Conservation (phyloP, 2,113 vertebrate species). For the Oryzias celebensis region DNA sequence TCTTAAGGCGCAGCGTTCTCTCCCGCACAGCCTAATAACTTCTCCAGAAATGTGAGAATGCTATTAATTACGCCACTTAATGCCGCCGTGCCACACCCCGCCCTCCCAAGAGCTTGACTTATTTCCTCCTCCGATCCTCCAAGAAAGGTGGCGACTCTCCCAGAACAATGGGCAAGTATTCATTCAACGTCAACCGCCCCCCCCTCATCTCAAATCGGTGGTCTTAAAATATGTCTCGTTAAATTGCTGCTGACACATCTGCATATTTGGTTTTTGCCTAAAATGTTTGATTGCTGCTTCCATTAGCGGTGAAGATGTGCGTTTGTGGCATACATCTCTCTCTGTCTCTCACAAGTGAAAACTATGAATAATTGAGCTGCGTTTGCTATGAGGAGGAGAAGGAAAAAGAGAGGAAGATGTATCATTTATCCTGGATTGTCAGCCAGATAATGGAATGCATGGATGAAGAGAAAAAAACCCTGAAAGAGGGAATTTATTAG, state of each 20-base stretch:
- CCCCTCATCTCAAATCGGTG: slow-evolving; percentile 12
- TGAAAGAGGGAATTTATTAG: slow-evolving; percentile 27
- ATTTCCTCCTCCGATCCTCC: slow-evolving; percentile 33
- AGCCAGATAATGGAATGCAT: slow-evolving; percentile 27
- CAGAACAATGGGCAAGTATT: slow-evolving; percentile 64
- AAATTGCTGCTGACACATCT: slow-evolving; percentile 66
- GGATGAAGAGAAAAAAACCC: neutral
- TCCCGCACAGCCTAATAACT: slow-evolving; percentile 62
- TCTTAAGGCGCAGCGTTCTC: slow-evolving; percentile 68
- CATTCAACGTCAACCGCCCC: slow-evolving; percentile 57
- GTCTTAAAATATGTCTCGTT: slow-evolving; percentile 55
- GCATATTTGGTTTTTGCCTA: slow-evolving; percentile 67
- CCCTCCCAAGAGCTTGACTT: slow-evolving; percentile 45
- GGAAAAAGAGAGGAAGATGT: slow-evolving; percentile 32
- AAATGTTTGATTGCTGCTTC: slow-evolving; percentile 64
- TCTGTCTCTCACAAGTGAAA: slow-evolving; percentile 19
- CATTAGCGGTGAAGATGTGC: slow-evolving; percentile 61
- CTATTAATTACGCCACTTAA: slow-evolving; percentile 73
- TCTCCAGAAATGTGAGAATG: slow-evolving; percentile 70
- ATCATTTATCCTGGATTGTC: slow-evolving; percentile 53
- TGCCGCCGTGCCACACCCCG: slow-evolving; percentile 53
- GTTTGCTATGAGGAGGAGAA: slow-evolving; percentile 33
- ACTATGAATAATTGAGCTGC: slow-evolving; percentile 56
- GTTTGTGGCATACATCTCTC: slow-evolving; percentile 39
- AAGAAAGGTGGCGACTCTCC: slow-evolving; percentile 46